Evolutionary conservation across 1,140 invertebrate species (phyloP).

Genomic region (Drosophila albomicans): DNA sequence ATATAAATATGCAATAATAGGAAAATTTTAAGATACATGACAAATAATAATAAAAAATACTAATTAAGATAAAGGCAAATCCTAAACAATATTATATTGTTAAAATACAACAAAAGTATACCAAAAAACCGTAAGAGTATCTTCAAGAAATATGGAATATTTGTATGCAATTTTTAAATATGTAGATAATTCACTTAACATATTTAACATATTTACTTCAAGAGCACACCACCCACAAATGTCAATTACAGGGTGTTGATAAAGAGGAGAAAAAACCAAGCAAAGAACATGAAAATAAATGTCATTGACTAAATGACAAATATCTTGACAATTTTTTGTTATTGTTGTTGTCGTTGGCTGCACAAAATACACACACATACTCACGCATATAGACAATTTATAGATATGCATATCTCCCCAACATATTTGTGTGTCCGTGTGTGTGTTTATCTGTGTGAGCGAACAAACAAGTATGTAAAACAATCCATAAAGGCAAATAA

Average conservation of each 20-base stretch:
- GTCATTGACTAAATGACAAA: constrained; percentile 83
- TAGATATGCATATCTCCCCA: constrained; percentile 44
- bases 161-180: no score
- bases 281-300: constrained; percentile 78
- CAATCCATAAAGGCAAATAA: constrained; percentile 62
- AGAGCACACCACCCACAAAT: not conserved
- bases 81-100: no score
- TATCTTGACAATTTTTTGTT: constrained; percentile 70
- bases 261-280: constrained; percentile 26
- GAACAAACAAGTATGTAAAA: constrained; percentile 54
- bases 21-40: no score
- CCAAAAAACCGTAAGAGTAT: no score
- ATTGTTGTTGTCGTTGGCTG: constrained; percentile 33
- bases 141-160: no score
- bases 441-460: constrained; percentile 7
- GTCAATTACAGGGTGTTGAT: constrained; percentile 24
- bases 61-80: no score
- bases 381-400: constrained; percentile 45
- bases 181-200: no score
- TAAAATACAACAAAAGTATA: no score
- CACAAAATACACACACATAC: constrained; percentile 27
- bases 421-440: not conserved
- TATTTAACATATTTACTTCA: not conserved
- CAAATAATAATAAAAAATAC: no score
- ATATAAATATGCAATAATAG: not conserved